Conservation (phyloP, 1,140 invertebrate genomes). For the Anoplophora glabripennis region DNA sequence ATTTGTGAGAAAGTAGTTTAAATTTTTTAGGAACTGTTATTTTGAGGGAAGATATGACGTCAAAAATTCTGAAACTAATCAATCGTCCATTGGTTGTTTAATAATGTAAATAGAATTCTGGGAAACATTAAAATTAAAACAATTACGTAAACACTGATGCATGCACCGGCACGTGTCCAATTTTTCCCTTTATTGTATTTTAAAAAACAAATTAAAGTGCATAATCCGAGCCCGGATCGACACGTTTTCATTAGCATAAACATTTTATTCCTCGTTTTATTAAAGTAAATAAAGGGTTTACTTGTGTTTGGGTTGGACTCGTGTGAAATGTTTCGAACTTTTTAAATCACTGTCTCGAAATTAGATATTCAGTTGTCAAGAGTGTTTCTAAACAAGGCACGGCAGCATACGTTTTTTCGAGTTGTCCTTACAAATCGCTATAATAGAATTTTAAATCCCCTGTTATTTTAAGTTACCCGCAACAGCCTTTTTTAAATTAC, state of each 20-base stretch:
- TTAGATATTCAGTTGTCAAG: slow-evolving; percentile 15
- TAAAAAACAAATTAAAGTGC: slow-evolving; percentile 21
- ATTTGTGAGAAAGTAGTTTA: no score
- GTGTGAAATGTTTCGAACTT: slow-evolving; percentile 25
- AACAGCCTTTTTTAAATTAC: no score
- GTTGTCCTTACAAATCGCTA: no score
- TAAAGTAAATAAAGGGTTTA: slow-evolving; percentile 26
- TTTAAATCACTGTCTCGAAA: slow-evolving; percentile 14
- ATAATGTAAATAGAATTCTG: not conserved
- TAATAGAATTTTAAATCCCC: slow-evolving; percentile 12
- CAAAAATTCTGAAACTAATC: not conserved
- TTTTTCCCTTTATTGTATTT: slow-evolving; percentile 15
- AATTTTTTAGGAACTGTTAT: no score
- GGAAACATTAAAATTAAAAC: no score
- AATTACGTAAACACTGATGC: not conserved
- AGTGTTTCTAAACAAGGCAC: not conserved
- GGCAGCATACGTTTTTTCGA: slow-evolving; percentile 3
- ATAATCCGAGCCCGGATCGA: slow-evolving; percentile 24
- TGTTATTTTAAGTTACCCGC: slow-evolving; percentile 23
- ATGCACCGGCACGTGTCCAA: slow-evolving; percentile 22
- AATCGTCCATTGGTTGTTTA: not conserved
- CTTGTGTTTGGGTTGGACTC: slow-evolving; percentile 7
- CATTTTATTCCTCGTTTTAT: slow-evolving; percentile 24
- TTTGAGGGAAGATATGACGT: not conserved
- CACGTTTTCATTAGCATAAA: slow-evolving; percentile 29